Base-by-base conservation (phyloP, 2,797 vertebrate genomes). In the Sebastes taczanowskii region DNA sequence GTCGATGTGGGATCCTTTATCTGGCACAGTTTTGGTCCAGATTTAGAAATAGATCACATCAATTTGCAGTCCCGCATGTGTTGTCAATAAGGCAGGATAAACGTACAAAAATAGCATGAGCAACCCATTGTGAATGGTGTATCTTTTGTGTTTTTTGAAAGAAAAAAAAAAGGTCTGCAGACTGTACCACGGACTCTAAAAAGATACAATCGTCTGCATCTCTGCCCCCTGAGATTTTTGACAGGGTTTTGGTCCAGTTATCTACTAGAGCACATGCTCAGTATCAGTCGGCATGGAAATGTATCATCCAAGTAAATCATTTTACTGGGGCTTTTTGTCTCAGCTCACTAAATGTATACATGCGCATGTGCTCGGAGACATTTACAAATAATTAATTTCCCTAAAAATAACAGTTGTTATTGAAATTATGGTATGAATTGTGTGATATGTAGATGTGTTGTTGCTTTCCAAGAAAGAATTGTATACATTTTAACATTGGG, bases 41-140 rank as follows among this genome's bases (percentile, higher is more conserved):
- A 93, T 91, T 89, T 90, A 88, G 70, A 93, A 89, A 88, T 27
- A 71, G 71, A 87, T 78, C 65, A 67, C 74, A 73, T 85, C 80
- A 67, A 79, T 88, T 88, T 86, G 64, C 73, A 79, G 70, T 69
- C 77, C 52, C 87, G 58, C 67, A 52, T 75, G 77, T 76, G 74
- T 74, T 79, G 77, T 86, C 78, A 85, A 80, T 78, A 78, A 78
- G 65, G 74, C 56, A 53, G 81, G 73, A 84, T 65, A 85, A 89
- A 81, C 7, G 11, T 58, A 56, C 69, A 29, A 75, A 83, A 89
- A 90, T 84, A 87, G 32, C 38, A 58, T 2, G 5, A 83, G 25
- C 13, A 63, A 64, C 65, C 27, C 63, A 56, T n/a, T 56, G 68
- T 76, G 58, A 68, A 76, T 70, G 60, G 66, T 86, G 49, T 55